Conservation (phyloP, 2,888 invertebrate species). For the Hydrotaea cyrtoneurina region DNA sequence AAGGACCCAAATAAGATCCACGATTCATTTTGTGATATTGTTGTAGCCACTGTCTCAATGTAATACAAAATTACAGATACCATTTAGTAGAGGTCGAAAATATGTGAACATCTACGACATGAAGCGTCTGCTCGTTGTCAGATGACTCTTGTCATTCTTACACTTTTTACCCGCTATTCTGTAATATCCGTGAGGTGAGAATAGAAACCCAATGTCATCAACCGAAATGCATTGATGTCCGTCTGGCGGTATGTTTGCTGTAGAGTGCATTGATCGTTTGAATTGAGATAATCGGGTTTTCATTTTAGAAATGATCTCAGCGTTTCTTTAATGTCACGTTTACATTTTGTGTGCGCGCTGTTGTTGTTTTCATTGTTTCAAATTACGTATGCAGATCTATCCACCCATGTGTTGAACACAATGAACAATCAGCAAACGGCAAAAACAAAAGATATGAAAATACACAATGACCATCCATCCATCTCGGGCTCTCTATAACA, state of each 20-base stretch:
- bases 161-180: no score
- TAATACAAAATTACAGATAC: no score
- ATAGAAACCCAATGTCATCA: no score
- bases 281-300: slow-evolving; percentile 24
- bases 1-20: no score
- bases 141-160: no score
- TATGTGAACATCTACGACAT: no score
- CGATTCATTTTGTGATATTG: no score
- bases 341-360: slow-evolving; percentile 8
- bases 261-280: not conserved
- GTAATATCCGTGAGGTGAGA: no score
- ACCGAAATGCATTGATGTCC: no score
- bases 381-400: not conserved
- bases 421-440: not conserved
- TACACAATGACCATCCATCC: slow-evolving; percentile 3
- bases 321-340: slow-evolving; percentile 61
- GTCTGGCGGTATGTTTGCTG: not conserved
- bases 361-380: slow-evolving; percentile 15
- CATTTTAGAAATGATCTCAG: slow-evolving; percentile 61
- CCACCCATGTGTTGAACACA: slow-evolving; percentile 24
- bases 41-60: no score
- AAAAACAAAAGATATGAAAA: not conserved
- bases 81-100: no score
- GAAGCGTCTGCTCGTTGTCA: no score
- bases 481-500: slow-evolving; percentile 12